Percentiles rank a stretch among this genome's conserved stretches.
Conservation (phyloP, 64 coral and sea anemone genomes). For the Montipora efflorescens region DNA sequence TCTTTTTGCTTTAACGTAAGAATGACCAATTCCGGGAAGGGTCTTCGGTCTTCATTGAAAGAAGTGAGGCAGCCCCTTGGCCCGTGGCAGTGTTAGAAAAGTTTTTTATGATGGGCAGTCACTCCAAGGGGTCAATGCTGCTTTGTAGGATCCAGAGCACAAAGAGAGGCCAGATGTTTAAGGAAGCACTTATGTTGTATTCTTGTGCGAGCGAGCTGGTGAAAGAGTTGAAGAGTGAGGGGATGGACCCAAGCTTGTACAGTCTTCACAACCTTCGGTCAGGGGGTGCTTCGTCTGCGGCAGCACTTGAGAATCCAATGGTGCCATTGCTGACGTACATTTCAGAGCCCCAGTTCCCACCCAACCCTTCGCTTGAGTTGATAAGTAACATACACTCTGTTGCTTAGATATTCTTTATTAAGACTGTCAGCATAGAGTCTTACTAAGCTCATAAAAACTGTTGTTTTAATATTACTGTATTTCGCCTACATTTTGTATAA, state of each 20-base stretch:
- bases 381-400: too few relatives aligned
- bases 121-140: conserved; percentile 23
- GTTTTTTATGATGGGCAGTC: conserved; percentile 9
- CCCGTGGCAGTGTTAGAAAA: conserved; percentile 1
- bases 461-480: too few relatives aligned
- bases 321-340: too few relatives aligned
- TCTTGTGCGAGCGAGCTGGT: conserved; percentile 17
- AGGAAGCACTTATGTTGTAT: conserved; percentile 30
- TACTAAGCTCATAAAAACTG: too few relatives aligned
- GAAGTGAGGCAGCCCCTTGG: background rate
- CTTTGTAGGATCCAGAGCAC: background rate
- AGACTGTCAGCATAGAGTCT: too few relatives aligned
- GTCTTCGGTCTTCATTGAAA: background rate
- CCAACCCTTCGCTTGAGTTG: too few relatives aligned
- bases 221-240: conserved; percentile 30
- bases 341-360: too few relatives aligned
- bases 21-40: conserved; percentile 70
- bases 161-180: background rate
- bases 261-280: conserved; percentile 6
- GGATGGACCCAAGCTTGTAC: conserved; percentile 21
- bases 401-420: too few relatives aligned
- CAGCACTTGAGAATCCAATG: background rate
- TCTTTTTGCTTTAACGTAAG: conserved; percentile 39
- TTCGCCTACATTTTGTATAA: too few relatives aligned
- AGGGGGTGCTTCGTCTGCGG: background rate